Evolutionary conservation across 2,888 invertebrate genomes (phyloP), one percentile per base, ranked within the genome.

Genomic region (Neelides folsomi): DNA sequence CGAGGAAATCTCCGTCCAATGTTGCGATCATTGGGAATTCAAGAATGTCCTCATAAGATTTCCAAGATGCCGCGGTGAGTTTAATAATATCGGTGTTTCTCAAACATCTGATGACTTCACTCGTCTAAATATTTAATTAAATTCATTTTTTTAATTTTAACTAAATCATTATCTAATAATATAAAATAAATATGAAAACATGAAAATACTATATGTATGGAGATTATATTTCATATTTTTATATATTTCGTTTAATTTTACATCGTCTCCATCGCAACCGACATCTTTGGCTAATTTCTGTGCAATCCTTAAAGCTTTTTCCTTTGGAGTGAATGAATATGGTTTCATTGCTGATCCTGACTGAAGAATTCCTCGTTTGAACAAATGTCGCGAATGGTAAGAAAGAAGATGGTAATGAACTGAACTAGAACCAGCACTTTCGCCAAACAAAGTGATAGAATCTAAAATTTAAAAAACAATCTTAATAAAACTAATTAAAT

Each of bases 361-460:
- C 12, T 53, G 39, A 19, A 57, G 43, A 7, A 57, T 51, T 1
- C 48, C 52, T 12, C 60, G 20, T 18, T 58, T 56, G 27, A 60
- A 52, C 12, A 49, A 49, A 34, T 18, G 44, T 34, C 53, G 53
- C 12, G 55, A 47, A 1, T 53, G 7, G 10, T 56, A 55, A 1
- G 60, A 60, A 2, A 56, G 20, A 12, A 56, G 43, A 37, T 56
- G 60, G 15, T 44, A 48, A 3, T 49, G 42, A 18, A 56, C 56
- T 1, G 56, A 53, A 9, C 53, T 52, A n/a, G 49, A 35, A 0
- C 61, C 61, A 40, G 51, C 50, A 40, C 56, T 56, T 19, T 61
- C 61, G 1, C 61, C 61, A 43, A 59, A 48, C 1, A 53, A n/a
- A 0, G 61, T 61, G 2, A 61, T 43, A 1, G 47, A 38, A 34